Base-by-base conservation (phyloP, 2,888 invertebrate genomes). In the Thymelicus lineola region DNA sequence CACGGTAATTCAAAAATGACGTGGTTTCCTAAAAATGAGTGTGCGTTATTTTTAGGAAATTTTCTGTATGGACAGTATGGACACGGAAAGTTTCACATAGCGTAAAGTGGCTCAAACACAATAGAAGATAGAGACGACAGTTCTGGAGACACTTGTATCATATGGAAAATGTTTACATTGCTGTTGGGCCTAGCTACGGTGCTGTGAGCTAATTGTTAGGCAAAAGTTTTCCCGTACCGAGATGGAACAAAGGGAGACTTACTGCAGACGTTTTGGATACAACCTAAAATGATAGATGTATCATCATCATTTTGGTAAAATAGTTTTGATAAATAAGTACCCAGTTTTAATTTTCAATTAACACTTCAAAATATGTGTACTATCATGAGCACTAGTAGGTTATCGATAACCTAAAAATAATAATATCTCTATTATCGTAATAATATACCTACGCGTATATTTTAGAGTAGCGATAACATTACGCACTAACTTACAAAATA, bases 1-100 rank as follows among this genome's bases (percentile, higher is more conserved):
- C 15, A 28, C 0, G 48, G 62, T 57, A 62, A 68, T 68, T 68
- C 68, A 65, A 68, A 61, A 66, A 46, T 71, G 64, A 71, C 68
- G 68, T 57, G 65, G 60, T 57, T 60, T 36, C 64, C 35, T 60
- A n/a, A 67, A 63, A 69, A 66, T 46, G 59, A 62, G 35, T 66
- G 17, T 20, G 28, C 60, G 50, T 28, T 69, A 65, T 68, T 65
- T 69, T 68, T 62, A 63, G 68, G 46, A 20, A 50, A 17, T 35
- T 36, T 55, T 65, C 45, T 65, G 64, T 28, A 66, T 60, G 67
- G 53, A 17, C 36, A 63, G 64, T 42, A 66, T 60, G 67, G 60
- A 14, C 36, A 63, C 58, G 58, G 55, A 55, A 28, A 45, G 20
- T 42, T 48, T 58, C 38, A 58, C 15, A 57, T 17, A 17, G 15